A percentile compares a stretch with the other conserved stretches of the same genome.
Conservation (phyloP, 2,113 vertebrate species). For the Pteruthius melanotis region DNA sequence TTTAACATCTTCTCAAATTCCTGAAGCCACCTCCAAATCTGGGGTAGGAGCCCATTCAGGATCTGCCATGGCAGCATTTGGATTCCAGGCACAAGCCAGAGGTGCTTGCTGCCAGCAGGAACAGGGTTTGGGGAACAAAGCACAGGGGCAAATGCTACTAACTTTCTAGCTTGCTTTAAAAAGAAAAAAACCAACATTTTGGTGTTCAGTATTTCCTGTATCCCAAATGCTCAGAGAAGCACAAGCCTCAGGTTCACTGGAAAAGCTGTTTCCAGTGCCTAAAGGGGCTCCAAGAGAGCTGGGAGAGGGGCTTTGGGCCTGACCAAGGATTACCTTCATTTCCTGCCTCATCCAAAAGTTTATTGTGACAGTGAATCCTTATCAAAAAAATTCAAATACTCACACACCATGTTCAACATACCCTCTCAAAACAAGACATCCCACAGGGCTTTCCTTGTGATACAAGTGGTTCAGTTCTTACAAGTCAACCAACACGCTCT, state of each 20-base stretch:
- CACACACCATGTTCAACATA: background rate
- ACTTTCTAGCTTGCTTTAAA: background rate
- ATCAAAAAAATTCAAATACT: background rate
- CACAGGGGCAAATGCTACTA: background rate
- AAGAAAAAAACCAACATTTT: background rate
- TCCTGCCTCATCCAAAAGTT: background rate
- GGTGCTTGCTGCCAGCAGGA: fast-evolving
- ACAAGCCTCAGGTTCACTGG: background rate
- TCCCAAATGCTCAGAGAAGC: background rate
- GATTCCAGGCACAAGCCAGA: background rate
- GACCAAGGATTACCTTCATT: background rate
- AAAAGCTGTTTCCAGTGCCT: background rate
- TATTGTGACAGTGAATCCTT: fast-evolving
- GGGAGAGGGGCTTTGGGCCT: background rate
- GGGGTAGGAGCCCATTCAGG: background rate
- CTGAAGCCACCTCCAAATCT: background rate
- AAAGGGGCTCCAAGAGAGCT: background rate
- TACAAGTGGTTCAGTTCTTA: background rate
- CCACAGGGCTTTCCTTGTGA: background rate
- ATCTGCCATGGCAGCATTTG: fast-evolving
- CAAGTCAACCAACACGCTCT: background rate
- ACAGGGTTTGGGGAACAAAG: background rate
- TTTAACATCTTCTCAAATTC: background rate
- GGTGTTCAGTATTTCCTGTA: background rate
- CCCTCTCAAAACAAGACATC: background rate